Conservation (phyloP, 2,888 invertebrate genomes). For the Crepidodera aurea region DNA sequence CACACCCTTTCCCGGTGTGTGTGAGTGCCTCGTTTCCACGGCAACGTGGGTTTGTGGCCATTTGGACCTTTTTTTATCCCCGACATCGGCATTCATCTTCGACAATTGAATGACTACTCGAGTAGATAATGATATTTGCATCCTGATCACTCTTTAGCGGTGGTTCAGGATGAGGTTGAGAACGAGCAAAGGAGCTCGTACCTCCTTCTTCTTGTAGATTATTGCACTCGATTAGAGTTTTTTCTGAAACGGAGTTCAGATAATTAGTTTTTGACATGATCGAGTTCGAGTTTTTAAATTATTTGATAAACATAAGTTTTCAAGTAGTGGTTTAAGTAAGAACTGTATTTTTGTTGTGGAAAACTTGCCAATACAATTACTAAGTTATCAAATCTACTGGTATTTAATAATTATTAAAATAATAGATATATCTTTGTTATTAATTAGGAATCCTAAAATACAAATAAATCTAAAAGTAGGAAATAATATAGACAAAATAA, state of each 20-base stretch:
- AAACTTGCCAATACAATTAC: too few species aligned
- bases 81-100: constrained; percentile 56
- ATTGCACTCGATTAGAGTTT: constrained; percentile 9
- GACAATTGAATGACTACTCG: constrained; percentile 61
- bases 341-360: too few species aligned
- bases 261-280: background rate
- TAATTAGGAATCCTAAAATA: too few species aligned
- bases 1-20: constrained; percentile 57
- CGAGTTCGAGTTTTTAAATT: too few species aligned
- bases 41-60: constrained; percentile 59
- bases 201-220: constrained; percentile 1
- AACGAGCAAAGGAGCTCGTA: constrained; percentile 19
- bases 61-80: constrained; percentile 58
- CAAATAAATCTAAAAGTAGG: too few species aligned
- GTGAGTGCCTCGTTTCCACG: constrained; percentile 53
- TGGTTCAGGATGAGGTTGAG: constrained; percentile 46
- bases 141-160: constrained; percentile 57
- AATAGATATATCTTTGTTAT: too few species aligned
- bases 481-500: too few species aligned
- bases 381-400: too few species aligned
- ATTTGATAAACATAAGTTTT: too few species aligned
- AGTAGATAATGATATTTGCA: constrained; percentile 62
- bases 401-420: too few species aligned
- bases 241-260: background rate
- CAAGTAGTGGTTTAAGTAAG: too few species aligned